Conservation (phyloP, 2,113 vertebrate species). For the Sterrhoptilus dennistouni region DNA sequence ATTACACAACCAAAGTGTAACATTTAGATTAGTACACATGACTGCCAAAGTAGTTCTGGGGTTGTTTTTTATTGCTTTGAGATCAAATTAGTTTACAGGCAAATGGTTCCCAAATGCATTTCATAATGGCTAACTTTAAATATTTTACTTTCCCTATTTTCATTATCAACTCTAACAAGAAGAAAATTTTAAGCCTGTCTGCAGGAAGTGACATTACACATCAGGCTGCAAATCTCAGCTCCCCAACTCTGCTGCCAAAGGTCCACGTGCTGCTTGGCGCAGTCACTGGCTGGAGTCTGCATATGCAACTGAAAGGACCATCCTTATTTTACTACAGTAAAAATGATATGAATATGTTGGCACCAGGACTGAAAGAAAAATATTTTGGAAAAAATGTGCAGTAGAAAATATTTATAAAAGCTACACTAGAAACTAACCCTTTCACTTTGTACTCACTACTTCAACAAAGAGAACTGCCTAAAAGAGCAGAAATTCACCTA, state of each 20-base stretch:
- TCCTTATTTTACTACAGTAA: not conserved
- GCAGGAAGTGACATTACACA: not conserved
- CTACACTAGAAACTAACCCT: not conserved
- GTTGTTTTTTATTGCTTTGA: not conserved
- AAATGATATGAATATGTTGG: not conserved
- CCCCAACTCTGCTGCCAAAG: not conserved
- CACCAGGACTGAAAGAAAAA: not conserved
- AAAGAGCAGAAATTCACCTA: not conserved
- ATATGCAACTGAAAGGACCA: not conserved
- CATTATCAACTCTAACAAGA: not conserved
- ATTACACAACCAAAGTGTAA: not conserved
- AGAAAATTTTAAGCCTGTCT: not conserved
- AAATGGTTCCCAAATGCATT: not conserved
- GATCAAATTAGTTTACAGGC: not conserved
- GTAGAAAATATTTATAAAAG: not conserved
- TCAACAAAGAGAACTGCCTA: not conserved
- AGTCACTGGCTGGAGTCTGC: not conserved
- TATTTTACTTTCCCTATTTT: not conserved
- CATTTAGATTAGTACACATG: not conserved
- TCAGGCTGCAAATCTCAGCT: not conserved
- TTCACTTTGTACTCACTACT: not conserved
- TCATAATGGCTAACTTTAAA: not conserved
- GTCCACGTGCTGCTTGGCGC: not conserved
- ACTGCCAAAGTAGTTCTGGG: not conserved
- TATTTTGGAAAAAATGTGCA: not conserved